Conservation (phyloP, 2,113 vertebrate species). For the Bambusicola thoracicus region DNA sequence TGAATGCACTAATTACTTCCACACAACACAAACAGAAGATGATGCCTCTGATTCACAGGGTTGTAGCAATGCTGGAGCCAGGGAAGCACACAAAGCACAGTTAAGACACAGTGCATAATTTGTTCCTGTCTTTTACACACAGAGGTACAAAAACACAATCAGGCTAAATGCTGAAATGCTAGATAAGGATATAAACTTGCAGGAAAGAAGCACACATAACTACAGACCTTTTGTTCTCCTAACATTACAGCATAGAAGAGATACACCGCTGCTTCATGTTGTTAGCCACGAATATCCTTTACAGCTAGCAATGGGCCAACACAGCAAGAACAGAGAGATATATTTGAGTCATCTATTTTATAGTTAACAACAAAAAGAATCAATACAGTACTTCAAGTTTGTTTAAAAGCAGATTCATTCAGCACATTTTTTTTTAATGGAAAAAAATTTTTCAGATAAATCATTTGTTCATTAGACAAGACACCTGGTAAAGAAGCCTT, state of each 20-base stretch:
- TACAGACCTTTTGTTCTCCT: neutral
- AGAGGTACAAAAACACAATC: neutral
- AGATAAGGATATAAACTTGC: neutral
- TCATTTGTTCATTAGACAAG: neutral
- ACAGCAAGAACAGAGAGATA: neutral
- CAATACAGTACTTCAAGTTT: neutral
- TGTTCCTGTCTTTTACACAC: neutral
- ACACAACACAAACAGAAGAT: conserved; percentile 3
- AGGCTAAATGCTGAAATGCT: neutral
- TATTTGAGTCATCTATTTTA: neutral
- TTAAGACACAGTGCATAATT: neutral
- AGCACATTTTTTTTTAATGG: neutral
- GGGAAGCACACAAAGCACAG: neutral
- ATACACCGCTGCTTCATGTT: neutral
- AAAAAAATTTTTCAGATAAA: neutral
- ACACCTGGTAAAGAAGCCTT: neutral
- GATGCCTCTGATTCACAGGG: neutral
- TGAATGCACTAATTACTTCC: conserved; percentile 59
- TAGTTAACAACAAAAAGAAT: neutral
- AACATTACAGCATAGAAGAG: neutral
- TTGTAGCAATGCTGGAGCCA: neutral
- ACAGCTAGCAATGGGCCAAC: neutral
- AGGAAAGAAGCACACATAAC: neutral
- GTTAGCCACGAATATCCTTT: neutral
- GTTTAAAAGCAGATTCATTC: neutral